Percentiles rank a stretch among this genome's conserved stretches.
Evolutionary conservation across 30 jellyfish, hydroid and myxozoan genomes (phyloP).

Genomic region (Rhopilema esculentum): DNA sequence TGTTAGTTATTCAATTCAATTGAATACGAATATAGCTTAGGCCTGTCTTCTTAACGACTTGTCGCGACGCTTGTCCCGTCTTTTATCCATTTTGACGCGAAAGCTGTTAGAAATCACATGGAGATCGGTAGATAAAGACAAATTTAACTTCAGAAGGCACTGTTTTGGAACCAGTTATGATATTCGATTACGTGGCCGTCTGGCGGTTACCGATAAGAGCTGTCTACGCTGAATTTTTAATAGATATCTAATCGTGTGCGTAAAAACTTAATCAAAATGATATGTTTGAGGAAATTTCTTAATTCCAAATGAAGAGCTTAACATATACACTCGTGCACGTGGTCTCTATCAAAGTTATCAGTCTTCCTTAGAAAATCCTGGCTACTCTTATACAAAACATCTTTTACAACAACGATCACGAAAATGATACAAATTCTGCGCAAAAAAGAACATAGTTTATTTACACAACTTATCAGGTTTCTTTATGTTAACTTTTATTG

Average conservation of each 20-base stretch:
- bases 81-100: not conserved
- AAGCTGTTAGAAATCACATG: not conserved
- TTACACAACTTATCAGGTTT: too few species aligned
- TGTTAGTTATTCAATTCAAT: not conserved
- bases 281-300: not conserved
- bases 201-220: conserved; percentile 1
- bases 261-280: not conserved
- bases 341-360: not conserved
- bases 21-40: not conserved
- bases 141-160: not conserved
- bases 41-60: not conserved
- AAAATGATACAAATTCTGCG: too few species aligned
- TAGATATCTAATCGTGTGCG: not conserved
- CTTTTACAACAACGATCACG: too few species aligned
- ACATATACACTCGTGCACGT: not conserved
- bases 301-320: not conserved
- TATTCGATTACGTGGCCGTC: conserved; percentile 10
- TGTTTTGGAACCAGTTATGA: conserved; percentile 19
- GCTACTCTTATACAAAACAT: not conserved
- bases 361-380: not conserved
- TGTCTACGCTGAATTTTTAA: not conserved
- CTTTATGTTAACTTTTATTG: too few species aligned
- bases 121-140: not conserved
- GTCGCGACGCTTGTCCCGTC: not conserved
- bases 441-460: too few species aligned